Evolutionary conservation across 1,140 invertebrate genomes (phyloP).

Genomic region (Calephelis nemesis): DNA sequence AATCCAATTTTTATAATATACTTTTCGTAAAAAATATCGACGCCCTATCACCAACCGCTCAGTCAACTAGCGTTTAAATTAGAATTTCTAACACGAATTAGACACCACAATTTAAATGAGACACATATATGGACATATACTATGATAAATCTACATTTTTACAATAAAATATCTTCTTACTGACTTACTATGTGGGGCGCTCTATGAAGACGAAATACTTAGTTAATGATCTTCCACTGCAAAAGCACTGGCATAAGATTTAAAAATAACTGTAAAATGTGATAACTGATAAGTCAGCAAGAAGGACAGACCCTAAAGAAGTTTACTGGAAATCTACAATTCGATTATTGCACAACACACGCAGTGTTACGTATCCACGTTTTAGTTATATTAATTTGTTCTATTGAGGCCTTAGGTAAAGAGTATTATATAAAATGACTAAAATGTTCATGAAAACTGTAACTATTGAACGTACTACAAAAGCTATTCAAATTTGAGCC

Average conservation of each 20-base stretch:
- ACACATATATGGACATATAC: constrained; percentile 76
- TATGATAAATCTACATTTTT: constrained; percentile 59
- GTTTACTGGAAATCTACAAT: constrained; percentile 55
- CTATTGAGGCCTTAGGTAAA: constrained; percentile 33
- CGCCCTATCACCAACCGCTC: constrained; percentile 58
- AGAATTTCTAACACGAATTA: constrained; percentile 73
- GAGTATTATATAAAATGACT: constrained; percentile 16
- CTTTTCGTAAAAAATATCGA: constrained; percentile 73
- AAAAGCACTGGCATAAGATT: neutral
- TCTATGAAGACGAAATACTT: neutral
- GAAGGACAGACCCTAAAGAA: constrained; percentile 51
- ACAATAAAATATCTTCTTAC: constrained; percentile 61
- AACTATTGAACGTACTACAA: constrained; percentile 16
- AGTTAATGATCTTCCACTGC: neutral
- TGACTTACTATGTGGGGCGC: constrained; percentile 45
- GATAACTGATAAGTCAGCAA: constrained; percentile 67
- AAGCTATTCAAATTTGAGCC: constrained; percentile 17
- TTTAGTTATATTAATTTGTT: constrained; percentile 37
- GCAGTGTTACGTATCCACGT: constrained; percentile 55
- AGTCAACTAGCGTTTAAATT: constrained; percentile 71
- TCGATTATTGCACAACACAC: constrained; percentile 75
- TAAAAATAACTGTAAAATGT: constrained; percentile 46
- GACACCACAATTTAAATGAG: constrained; percentile 77
- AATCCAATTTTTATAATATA: constrained; percentile 38
- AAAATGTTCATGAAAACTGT: constrained; percentile 14